Conservation (phyloP, 2,113 vertebrate genomes). For the Upupa epops region DNA sequence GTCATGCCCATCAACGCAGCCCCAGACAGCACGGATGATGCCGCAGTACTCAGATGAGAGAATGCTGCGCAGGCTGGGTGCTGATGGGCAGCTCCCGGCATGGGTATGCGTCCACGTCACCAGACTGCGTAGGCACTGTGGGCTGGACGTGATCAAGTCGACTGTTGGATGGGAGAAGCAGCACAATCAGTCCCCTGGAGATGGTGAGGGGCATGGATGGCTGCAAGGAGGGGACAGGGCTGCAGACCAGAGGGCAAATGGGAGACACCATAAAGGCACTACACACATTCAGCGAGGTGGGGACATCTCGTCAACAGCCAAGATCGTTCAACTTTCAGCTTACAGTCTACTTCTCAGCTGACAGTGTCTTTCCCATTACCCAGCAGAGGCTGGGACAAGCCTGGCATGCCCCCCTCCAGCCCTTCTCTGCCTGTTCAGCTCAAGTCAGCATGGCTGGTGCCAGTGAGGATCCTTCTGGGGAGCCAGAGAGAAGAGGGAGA, state of each 20-base stretch:
- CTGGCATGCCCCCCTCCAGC: not conserved
- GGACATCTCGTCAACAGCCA: rapidly evolving
- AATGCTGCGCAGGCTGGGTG: slow-evolving; percentile 84
- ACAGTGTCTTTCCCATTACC: not conserved
- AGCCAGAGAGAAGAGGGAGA: not conserved
- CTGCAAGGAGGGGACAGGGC: not conserved
- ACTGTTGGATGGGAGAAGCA: slow-evolving; percentile 22
- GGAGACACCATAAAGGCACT: not conserved
- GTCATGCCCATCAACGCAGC: slow-evolving; percentile 84
- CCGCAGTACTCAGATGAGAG: slow-evolving; percentile 86
- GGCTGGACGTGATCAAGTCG: slow-evolving; percentile 81
- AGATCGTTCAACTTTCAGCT: not conserved
- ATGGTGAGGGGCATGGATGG: rapidly evolving
- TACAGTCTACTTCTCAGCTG: not conserved
- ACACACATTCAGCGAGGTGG: rapidly evolving
- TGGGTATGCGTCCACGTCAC: slow-evolving; percentile 90
- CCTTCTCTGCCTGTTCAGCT: not conserved
- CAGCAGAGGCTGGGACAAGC: rapidly evolving
- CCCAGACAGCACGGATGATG: slow-evolving; percentile 84
- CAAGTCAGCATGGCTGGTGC: not conserved
- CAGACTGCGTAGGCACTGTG: slow-evolving; percentile 83
- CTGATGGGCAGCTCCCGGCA: slow-evolving; percentile 77
- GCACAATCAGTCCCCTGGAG: not conserved
- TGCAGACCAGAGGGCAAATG: not conserved
- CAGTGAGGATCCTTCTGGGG: rapidly evolving